Evolutionary conservation across 2,888 invertebrate genomes (phyloP), one percentile per base, ranked within the genome.

Genomic region (Biston stratarius): DNA sequence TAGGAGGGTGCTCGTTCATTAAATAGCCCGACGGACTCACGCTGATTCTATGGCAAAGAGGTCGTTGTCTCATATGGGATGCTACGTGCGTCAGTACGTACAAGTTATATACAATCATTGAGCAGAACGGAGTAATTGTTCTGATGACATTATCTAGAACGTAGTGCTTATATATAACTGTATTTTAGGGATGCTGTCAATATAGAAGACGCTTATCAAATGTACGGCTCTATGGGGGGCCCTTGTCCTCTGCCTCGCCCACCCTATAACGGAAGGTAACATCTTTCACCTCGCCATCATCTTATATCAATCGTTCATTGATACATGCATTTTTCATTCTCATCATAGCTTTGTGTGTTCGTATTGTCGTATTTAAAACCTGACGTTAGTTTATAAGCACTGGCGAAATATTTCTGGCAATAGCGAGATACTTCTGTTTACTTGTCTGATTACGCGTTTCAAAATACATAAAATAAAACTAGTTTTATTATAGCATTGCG

Each of bases 231-330:
- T 1, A 86, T 90, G 72, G 80, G 82, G 0, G 88, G 87, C 1
- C 90, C 91, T 0, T 84, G 92, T 12, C 88, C 91, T 1, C 87
- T 91, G 86, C 88, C 92, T n/a, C 88, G 92, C 9, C 88, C 91
- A 1, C 83, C 85, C 0, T 92, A 87, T 70, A 93, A 94, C 64
- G 78, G 85, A 77, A 93, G 93, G 93, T 93, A 90, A 77, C 71
- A 48, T 63, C 7, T 61, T 45, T 61, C 44, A 44, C 34, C 40
- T 42, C 24, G 10, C 38, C 36, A 5, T 6, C 9, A 38, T 8
- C 36, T 36, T 24, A 24, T 36, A 8, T 51, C 8, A 15, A 55
- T 55, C 53, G 15, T 51, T 15, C 11, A 15, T 38, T 33, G 10
- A 48, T 0, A 51, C 14, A 38, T 40, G 1, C 38, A 38, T 53